Conservation (phyloP, 2,888 invertebrate species). For the Erynnis tages region DNA sequence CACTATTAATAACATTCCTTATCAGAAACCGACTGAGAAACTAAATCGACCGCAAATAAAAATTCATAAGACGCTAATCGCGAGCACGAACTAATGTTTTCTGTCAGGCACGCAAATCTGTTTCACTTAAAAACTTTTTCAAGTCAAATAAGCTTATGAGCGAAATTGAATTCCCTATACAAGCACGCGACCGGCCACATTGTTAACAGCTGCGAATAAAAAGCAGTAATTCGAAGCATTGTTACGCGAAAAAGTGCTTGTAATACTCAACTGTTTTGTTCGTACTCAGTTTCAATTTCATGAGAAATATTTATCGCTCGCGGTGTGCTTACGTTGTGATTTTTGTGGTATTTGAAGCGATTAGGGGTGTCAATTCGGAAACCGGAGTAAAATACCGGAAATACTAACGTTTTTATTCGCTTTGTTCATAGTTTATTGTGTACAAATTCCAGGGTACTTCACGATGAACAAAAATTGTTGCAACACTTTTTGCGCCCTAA, state of each 20-base stretch:
- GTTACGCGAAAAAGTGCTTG: constrained; percentile 7
- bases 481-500: no score
- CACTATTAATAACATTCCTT: no score
- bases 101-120: not conserved
- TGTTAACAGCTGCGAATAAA: constrained; percentile 11
- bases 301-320: not conserved
- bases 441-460: no score
- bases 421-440: no score
- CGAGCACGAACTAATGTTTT: not conserved
- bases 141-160: constrained; percentile 1
- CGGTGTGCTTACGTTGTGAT: no score
- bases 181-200: constrained; percentile 6
- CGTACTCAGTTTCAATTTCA: constrained; percentile 10
- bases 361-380: no score
- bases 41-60: no score
- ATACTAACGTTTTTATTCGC: no score
- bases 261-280: constrained; percentile 13
- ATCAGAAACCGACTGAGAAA: no score
- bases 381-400: no score
- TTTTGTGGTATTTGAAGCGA: not conserved
- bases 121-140: constrained; percentile 6
- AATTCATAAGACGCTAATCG: no score
- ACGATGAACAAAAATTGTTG: no score
- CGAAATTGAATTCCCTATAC: constrained; percentile 2
- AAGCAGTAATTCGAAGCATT: constrained; percentile 11